Evolutionary conservation across 2,888 invertebrate genomes (phyloP).

Genomic region (Ornithoptera alexandrae): DNA sequence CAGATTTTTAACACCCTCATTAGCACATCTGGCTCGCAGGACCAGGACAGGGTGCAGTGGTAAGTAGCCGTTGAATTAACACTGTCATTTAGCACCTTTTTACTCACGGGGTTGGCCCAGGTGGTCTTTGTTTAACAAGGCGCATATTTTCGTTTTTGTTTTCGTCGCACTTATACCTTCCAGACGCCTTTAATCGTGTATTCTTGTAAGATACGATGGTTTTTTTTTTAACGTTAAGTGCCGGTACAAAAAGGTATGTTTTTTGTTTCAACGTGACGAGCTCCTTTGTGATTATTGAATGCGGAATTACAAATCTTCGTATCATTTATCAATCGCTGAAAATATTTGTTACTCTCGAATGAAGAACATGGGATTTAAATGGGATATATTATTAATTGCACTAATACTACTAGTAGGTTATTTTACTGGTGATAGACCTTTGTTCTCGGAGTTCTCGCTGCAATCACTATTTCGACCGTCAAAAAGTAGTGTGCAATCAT

Average conservation of each 20-base stretch:
- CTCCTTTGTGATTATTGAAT: slow-evolving; percentile 3
- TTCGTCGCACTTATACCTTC: slow-evolving; percentile 34
- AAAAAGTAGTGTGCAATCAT: too few relatives aligned
- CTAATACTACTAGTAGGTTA: not conserved
- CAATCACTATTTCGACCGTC: too few relatives aligned
- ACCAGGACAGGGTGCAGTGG: slow-evolving; percentile 46
- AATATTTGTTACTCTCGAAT: not conserved
- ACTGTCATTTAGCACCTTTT: slow-evolving; percentile 69
- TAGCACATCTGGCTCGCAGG: slow-evolving; percentile 44
- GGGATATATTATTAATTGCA: not conserved
- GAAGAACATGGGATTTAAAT: not conserved
- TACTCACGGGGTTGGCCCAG: slow-evolving; percentile 60
- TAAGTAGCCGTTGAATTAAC: slow-evolving; percentile 62
- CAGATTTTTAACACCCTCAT: slow-evolving; percentile 57
- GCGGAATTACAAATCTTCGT: not conserved
- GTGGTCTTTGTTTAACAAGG: slow-evolving; percentile 74
- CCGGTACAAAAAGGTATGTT: not conserved
- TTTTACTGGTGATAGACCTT: too few relatives aligned
- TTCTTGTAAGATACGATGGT: slow-evolving; percentile 6
- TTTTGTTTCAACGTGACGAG: slow-evolving; percentile 2
- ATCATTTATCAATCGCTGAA: not conserved
- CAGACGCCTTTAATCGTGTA: slow-evolving; percentile 33
- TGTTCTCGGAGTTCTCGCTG: too few relatives aligned
- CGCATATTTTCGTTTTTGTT: slow-evolving; percentile 29
- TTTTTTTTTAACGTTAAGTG: not conserved